Evolutionary conservation across 2,113 vertebrate species (phyloP).

Genomic region (Chauna torquata): DNA sequence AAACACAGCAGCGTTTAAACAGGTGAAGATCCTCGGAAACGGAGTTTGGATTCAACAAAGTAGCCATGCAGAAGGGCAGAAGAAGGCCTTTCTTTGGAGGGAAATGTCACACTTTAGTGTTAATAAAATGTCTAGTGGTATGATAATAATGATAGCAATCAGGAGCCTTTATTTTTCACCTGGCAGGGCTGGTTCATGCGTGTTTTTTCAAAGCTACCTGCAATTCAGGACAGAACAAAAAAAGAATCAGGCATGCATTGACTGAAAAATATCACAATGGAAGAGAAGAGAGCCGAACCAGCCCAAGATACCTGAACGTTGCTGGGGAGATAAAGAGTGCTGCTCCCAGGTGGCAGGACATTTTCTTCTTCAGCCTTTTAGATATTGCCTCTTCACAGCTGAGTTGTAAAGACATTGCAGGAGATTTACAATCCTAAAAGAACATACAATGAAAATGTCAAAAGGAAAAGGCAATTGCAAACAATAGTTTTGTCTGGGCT

Average conservation of each 20-base stretch:
- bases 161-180: constrained; percentile 68
- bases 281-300: constrained; percentile 8
- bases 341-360: constrained; percentile 63
- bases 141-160: constrained; percentile 64
- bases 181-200: constrained; percentile 49
- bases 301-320: constrained; percentile 36
- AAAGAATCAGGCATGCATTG: constrained; percentile 42
- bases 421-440: constrained; percentile 62
- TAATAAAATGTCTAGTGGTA: constrained; percentile 64
- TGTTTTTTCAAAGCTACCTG: constrained; percentile 68
- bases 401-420: constrained; percentile 57
- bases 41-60: constrained; percentile 68
- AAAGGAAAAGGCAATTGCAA: constrained; percentile 63
- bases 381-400: constrained; percentile 47
- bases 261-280: constrained; percentile 56
- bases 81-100: constrained; percentile 65
- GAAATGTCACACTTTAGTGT: constrained; percentile 66
- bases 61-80: constrained; percentile 64
- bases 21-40: constrained; percentile 59
- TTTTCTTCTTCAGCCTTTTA: constrained; percentile 63
- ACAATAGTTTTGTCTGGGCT: constrained; percentile 59
- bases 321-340: constrained; percentile 63
- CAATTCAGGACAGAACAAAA: constrained; percentile 67
- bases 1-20: constrained; percentile 68
- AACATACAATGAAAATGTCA: constrained; percentile 55